Base-by-base conservation (phyloP, 2,888 invertebrate genomes). In the Lasioglossum calceatum region DNA sequence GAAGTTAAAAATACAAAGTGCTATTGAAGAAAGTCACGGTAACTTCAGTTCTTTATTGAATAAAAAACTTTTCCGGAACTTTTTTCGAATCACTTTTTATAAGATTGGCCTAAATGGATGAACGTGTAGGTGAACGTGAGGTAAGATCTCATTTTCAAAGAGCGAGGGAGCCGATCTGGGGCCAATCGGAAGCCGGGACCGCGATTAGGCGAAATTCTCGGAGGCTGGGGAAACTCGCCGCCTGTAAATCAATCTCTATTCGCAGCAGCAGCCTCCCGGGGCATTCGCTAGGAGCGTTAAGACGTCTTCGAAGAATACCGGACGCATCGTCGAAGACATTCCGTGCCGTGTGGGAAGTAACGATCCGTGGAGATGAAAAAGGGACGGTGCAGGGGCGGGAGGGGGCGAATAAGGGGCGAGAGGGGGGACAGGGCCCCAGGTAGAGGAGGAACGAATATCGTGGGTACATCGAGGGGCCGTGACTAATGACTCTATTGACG, bases 401-500 rank as follows among this genome's bases (percentile, higher is more conserved):
- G 76, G 70, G 39, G 32, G 44, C 36, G 70, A 36, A 47, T 36
- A 64, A 23, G 61, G 16, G 61, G 39, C 44, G 54, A 78, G 72
- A 70, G 83, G 72, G 74, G 76, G 76, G 54, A 50, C 72, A 81
- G 86, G 80, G 72, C 78, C 84, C 54, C 89, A 91, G 92, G 92
- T 89, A 92, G 86, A 87, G 79, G 84, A 87, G 86, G 87, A 88
- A 89, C 87, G 91, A 92, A 92, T 92, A 93, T 92, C 89, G 89
- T 92, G 90, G 86, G 89, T 91, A 92, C 92, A 93, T 86, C 89
- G 91, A 90, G 90, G 78, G 91, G 88, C 89, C 93, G 92, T 94
- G 94, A 93, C 93, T 93, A 93, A 93, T 93, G 93, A 94, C 93
- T 93, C 94, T 94, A 94, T 94, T 92, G 93, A 93, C 90, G 91